These are phyloP conservation scores for Gandaritis pyraliata DNA, from an alignment of 2,888 invertebrate species.

Conservation along the genomic window DNA sequence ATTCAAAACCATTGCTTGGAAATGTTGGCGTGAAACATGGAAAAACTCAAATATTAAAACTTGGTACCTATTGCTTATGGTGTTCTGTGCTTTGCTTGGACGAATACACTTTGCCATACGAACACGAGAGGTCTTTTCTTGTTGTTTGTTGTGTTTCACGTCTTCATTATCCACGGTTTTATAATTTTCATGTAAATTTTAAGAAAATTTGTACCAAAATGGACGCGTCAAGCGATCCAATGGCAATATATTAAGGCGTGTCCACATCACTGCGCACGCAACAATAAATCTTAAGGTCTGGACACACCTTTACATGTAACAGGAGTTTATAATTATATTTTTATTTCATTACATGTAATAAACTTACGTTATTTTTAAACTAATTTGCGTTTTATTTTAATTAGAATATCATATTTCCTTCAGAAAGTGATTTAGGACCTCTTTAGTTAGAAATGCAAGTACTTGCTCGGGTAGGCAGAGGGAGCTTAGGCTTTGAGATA, in stretches of 20 bases:
- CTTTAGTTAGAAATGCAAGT: too few species aligned
- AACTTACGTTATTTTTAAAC: slow-evolving; percentile 84
- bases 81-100: too few species aligned
- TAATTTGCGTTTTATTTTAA: slow-evolving; percentile 64
- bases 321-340: slow-evolving; percentile 74
- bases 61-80: too few species aligned
- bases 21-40: slow-evolving; percentile 53
- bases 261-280: slow-evolving; percentile 6
- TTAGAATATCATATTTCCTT: not conserved
- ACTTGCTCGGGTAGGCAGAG: too few species aligned
- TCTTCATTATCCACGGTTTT: slow-evolving; percentile 46
- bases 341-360: slow-evolving; percentile 83
- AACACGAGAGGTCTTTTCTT: too few species aligned
- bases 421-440: too few species aligned
- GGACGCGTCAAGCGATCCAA: slow-evolving; percentile 41
- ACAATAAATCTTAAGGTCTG: slow-evolving; percentile 15
- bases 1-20: slow-evolving; percentile 55
- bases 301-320: slow-evolving; percentile 60
- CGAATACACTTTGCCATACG: too few species aligned
- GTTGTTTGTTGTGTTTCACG: too few species aligned
- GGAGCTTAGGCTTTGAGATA: too few species aligned
- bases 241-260: slow-evolving; percentile 52
- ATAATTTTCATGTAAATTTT: slow-evolving; percentile 46
- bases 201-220: slow-evolving; percentile 51
- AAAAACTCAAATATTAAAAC: too few species aligned